Base-by-base conservation (phyloP, 2,888 invertebrate genomes). In the Ariolimax columbianus region DNA sequence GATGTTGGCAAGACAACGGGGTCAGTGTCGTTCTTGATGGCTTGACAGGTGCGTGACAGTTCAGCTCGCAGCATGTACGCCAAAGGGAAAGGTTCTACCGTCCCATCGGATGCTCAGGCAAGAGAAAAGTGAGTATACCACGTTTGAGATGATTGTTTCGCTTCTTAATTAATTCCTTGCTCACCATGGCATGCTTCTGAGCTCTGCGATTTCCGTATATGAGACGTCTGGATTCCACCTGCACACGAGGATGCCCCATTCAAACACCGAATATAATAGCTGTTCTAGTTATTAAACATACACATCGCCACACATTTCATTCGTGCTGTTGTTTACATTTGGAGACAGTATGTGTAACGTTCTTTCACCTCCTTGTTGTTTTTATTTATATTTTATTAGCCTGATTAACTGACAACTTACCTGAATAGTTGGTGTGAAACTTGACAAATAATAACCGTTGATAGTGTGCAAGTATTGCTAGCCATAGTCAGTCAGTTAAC, bases 31-130 rank as follows among this genome's bases (percentile, higher is more conserved):
- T 93, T 94, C 92, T 94, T 93, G 93, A 94, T 94, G 93, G 93
- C 93, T 94, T 94, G 94, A 94, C 94, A 94, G 93, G 93, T 94
- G 94, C 93, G 93, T 94, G 94, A 94, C 94, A 94, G 92, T 92
- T 92, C 93, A 93, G 92, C 93, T 93, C 90, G 90, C 92, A 93
- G 92, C 92, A 99, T 99, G 98, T 98, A 98, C 96, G 97, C 98
- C 95, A 98, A 98, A 96, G 98, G 98, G 95, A 98, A 98, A 96
- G 97, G 98, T 95, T 97, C 98, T 94, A 96, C 98, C 94, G 98
- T 98, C 90, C 98, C 98, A 95, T 98, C 98, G 95, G 98, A 98
- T 96, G 98, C 98, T 95, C 98, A 99, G 96, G 98, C 98, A 94
- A 97, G 98, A 95, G 98, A 98, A 96, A 99, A 99, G 97, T 97